These are phyloP conservation scores for Melanostigma gelatinosum DNA, from an alignment of 2,113 vertebrate species.

Conservation along the genomic window DNA sequence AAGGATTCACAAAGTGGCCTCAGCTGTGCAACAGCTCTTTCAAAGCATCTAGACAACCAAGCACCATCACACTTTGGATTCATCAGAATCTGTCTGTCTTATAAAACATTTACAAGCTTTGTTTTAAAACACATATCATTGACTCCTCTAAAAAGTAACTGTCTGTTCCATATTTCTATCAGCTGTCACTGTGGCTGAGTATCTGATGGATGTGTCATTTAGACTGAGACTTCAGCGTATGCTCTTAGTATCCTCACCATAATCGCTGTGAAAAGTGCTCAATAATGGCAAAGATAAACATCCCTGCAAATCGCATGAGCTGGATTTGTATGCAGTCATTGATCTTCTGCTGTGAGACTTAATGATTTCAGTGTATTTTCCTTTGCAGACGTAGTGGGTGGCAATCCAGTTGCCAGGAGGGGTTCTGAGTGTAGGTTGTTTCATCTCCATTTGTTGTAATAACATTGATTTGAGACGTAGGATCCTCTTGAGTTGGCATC, in stretches of 20 bases:
- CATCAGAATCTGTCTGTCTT: slow-evolving; percentile 21
- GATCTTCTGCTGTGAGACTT: slow-evolving; percentile 55
- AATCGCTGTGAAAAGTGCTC: slow-evolving; percentile 10
- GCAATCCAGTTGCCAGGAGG: slow-evolving; percentile 55
- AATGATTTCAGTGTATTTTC: slow-evolving; percentile 64
- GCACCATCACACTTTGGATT: background rate
- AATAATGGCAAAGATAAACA: slow-evolving; percentile 47
- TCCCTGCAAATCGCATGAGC: slow-evolving; percentile 22
- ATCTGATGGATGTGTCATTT: slow-evolving; percentile 24
- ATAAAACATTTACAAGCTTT: background rate
- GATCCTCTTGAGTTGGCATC: slow-evolving; percentile 63
- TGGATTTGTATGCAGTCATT: slow-evolving; percentile 52
- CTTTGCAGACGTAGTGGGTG: slow-evolving; percentile 42
- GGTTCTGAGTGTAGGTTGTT: slow-evolving; percentile 62
- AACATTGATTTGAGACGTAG: slow-evolving; percentile 69
- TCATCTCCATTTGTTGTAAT: slow-evolving; percentile 65
- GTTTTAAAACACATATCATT: slow-evolving; percentile 8
- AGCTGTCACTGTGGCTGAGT: slow-evolving; percentile 7
- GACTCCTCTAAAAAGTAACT: slow-evolving; percentile 15
- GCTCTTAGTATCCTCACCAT: slow-evolving; percentile 14
- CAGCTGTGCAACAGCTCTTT: background rate
- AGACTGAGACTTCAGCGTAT: background rate
- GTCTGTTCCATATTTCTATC: slow-evolving; percentile 26
- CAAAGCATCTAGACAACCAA: slow-evolving; percentile 14
- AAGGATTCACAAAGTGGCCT: slow-evolving; percentile 39